phyloP scores from a whole-genome alignment of 2,888 invertebrate species.

The Serripes groenlandicus region DNA sequence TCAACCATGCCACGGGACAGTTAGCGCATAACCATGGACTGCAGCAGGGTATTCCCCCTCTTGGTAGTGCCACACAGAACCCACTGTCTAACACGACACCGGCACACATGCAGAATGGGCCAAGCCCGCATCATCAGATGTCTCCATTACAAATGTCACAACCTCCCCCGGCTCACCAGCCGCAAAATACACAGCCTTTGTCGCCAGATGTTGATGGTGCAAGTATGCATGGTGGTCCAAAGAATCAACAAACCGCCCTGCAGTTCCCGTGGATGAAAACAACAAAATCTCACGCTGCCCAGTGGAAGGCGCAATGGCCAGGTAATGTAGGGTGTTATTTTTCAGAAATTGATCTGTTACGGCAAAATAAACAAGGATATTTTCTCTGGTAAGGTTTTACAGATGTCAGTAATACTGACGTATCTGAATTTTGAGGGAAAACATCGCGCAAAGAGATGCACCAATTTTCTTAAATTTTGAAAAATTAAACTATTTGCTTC shows the following conservation, averaged over 20 bases:
- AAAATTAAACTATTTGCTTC: too few relatives aligned
- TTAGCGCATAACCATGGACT: conserved; percentile 58
- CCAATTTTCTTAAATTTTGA: too few relatives aligned
- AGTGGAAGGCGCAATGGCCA: conserved; percentile 86
- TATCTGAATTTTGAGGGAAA: too few relatives aligned
- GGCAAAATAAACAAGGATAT: too few relatives aligned
- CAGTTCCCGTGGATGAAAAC: conserved; percentile 86
- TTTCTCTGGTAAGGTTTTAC: too few relatives aligned
- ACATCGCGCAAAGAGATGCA: too few relatives aligned
- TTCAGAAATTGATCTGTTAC: too few relatives aligned
- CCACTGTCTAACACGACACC: conserved; percentile 73
- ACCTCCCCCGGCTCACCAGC: conserved; percentile 76
- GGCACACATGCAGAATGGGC: conserved; percentile 75
- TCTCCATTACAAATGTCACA: conserved; percentile 64
- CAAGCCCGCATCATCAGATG: conserved; percentile 63
- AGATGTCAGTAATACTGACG: too few relatives aligned
- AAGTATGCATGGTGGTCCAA: conserved; percentile 60
- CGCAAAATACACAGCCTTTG: conserved; percentile 55
- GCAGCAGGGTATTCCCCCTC: conserved; percentile 40
- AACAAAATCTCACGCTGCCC: conserved; percentile 85
- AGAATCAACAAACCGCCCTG: conserved; percentile 69
- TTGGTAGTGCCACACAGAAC: conserved; percentile 43
- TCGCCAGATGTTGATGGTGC: conserved; percentile 52
- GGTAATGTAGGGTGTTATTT: conserved; percentile 73
- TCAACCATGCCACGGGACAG: conserved; percentile 42